A percentile compares a stretch with the other conserved stretches of the same genome.
phyloP scores from a whole-genome alignment of 2,113 vertebrate genomes.

The Carlito syrichta region DNA sequence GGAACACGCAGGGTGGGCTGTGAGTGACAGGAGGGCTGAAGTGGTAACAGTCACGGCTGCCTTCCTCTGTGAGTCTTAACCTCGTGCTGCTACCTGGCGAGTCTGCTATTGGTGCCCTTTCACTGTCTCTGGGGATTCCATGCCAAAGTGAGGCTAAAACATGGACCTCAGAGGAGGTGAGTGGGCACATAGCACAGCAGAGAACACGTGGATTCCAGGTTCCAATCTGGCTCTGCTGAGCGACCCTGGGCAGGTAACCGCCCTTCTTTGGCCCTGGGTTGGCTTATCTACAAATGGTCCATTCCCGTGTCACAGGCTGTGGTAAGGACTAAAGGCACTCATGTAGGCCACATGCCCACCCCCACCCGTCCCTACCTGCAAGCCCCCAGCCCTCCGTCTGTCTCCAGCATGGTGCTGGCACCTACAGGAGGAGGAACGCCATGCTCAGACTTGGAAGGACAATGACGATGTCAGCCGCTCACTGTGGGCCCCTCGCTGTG shows the following conservation, averaged over 20 bases:
- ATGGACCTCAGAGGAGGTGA: neutral
- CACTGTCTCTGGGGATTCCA: no score
- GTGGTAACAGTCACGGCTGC: no score
- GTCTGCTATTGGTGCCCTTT: neutral
- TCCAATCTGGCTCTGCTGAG: neutral
- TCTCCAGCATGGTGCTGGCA: no score
- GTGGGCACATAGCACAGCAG: fast-evolving
- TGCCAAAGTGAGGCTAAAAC: neutral
- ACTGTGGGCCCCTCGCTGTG: neutral
- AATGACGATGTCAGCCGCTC: no score
- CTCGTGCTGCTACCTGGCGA: neutral
- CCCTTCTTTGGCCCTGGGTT: neutral
- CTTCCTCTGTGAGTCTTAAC: neutral
- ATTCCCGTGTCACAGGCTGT: neutral
- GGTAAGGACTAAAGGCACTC: neutral
- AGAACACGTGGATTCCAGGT: neutral
- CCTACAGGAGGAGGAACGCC: neutral
- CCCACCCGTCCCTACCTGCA: neutral
- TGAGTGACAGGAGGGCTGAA: no score
- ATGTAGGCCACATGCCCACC: no score
- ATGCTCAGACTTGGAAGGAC: neutral
- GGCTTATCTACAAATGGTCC: neutral
- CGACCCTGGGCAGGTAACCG: neutral
- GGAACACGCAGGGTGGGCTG: no score
- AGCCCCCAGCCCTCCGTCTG: neutral